Conservation (phyloP, 2,113 vertebrate species). For the Etheostoma spectabile region DNA sequence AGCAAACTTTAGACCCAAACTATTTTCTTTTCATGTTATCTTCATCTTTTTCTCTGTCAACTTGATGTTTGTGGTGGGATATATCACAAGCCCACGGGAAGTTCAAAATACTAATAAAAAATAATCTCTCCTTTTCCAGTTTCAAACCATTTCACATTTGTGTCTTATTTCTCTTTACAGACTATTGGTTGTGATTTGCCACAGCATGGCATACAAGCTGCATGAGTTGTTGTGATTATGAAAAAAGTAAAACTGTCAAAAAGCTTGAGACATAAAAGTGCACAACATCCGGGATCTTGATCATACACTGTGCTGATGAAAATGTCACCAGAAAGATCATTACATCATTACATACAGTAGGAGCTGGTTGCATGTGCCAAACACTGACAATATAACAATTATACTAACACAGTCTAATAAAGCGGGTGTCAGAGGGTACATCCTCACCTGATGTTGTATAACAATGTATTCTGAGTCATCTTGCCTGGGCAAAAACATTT, state of each 20-base stretch:
- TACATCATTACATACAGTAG: not conserved
- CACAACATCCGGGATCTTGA: not conserved
- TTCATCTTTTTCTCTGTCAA: not conserved
- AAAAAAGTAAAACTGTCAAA: not conserved
- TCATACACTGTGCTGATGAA: constrained; percentile 13
- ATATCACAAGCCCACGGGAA: not conserved
- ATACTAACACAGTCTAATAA: not conserved
- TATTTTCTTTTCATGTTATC: not conserved
- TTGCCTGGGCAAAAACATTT: constrained; percentile 4
- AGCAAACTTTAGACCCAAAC: not conserved
- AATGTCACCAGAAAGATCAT: constrained; percentile 19
- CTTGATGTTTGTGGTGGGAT: not conserved
- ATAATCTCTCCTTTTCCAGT: not conserved
- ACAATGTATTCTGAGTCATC: constrained; percentile 27
- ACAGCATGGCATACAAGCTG: not conserved
- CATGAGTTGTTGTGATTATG: not conserved
- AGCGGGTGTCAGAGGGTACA: constrained; percentile 1
- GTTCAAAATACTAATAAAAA: not conserved
- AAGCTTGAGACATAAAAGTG: not conserved
- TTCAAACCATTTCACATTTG: not conserved
- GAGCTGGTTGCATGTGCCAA: constrained; percentile 3
- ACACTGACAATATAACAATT: not conserved
- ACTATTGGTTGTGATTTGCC: not conserved
- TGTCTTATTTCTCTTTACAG: not conserved
- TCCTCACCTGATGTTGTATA: constrained; percentile 3